Percentiles rank a stretch among this genome's conserved stretches.
These are phyloP conservation scores for Ciconia stormi DNA, from an alignment of 2,113 vertebrate species.

Conservation along the genomic window DNA sequence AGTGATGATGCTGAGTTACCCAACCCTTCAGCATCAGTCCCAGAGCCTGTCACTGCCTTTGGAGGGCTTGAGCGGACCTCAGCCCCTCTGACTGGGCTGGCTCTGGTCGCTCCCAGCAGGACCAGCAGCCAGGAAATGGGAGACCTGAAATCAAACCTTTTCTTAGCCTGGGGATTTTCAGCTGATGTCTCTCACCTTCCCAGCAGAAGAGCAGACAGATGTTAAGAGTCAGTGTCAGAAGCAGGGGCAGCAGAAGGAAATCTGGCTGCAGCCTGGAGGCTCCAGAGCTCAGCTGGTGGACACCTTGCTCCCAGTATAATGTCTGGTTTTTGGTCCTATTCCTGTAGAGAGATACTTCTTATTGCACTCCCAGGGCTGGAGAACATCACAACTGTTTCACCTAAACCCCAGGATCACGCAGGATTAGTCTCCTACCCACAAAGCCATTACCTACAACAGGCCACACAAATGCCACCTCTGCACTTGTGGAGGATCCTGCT, in stretches of 20 bases:
- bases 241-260: background rate
- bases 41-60: background rate
- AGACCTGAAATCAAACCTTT: background rate
- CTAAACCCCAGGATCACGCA: background rate
- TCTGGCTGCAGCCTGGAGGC: background rate
- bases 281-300: background rate
- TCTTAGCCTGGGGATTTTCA: background rate
- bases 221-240: background rate
- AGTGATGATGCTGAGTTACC: background rate
- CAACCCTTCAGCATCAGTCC: background rate
- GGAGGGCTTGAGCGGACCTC: background rate
- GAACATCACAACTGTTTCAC: background rate
- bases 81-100: background rate
- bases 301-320: background rate
- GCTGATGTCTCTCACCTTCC: background rate
- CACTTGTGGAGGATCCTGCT: background rate
- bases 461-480: background rate
- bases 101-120: background rate
- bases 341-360: background rate
- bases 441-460: background rate
- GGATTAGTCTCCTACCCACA: background rate
- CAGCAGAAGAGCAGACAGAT: background rate
- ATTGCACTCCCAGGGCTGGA: background rate
- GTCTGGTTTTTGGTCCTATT: background rate
- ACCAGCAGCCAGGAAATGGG: background rate